Evolutionary conservation across 2,797 vertebrate genomes (phyloP), one percentile per base, ranked within the genome.

Genomic region (Tokudaia muenninki): DNA sequence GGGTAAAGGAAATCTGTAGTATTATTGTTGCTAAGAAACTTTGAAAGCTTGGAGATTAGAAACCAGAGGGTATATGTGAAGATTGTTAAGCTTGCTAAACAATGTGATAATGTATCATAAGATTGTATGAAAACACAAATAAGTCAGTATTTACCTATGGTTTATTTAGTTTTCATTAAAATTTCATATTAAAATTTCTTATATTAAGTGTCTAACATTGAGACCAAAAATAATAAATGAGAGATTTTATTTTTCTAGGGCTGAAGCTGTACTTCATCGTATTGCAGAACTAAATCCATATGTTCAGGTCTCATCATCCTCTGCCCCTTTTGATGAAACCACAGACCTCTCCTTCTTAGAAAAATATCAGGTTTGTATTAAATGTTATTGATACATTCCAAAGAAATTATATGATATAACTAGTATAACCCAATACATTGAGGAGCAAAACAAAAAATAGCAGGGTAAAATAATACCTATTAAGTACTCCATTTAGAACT

Each of bases 201-300:
- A 81, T 94, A 37, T 90, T 55, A 57, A 92, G 44, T 95, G 0
- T 96, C 31, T 24, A 83, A 14, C 29, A 95, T 77, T 86, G 78
- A 90, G 24, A 89, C 75, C 82, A 57, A 75, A 14, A 93, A 47
- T 72, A 47, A 37, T 81, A 8, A 95, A 86, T 17, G 7, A 87
- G 77, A 94, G 6, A 80, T 65, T 83, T 37, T 61, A 67, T 52
- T 26, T 98, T 97, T 57, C 97, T 97, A 99, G 99, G 97, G 99
- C 99, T 94, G 99, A 99, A 98, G 99, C 99, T 41, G 99, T 99
- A 2, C 99, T 99, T 98, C 98, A 98, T 65, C 99, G 97, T 74
- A 98, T 99, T 87, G 99, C 99, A 91, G 99, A 99, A 96, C 98
- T 99, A 96, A 99, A 99, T 98, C 99, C 99, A 0, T 99, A 99